These are phyloP conservation scores for Gymnocypris eckloni DNA, from an alignment of 2,797 vertebrate genomes.

Conservation along the genomic window DNA sequence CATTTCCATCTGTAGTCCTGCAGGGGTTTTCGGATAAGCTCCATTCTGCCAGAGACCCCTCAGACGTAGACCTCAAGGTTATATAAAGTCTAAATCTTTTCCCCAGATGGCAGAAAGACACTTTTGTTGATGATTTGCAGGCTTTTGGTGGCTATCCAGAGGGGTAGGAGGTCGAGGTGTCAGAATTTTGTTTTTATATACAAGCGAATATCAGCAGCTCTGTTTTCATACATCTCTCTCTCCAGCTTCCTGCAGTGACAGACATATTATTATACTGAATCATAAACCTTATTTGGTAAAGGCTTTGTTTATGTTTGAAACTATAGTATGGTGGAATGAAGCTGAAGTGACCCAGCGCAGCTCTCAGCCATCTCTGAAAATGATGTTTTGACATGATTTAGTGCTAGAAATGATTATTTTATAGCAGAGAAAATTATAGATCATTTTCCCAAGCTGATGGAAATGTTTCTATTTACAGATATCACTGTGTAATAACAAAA, in stretches of 20 bases:
- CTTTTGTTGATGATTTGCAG: not conserved
- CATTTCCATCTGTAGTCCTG: slow-evolving; percentile 76
- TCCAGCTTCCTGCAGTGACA: slow-evolving; percentile 77
- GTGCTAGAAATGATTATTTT: slow-evolving; percentile 15
- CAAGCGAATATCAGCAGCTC: not conserved
- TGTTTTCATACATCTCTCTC: slow-evolving; percentile 32
- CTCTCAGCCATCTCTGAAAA: slow-evolving; percentile 29
- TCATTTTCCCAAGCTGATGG: slow-evolving; percentile 34
- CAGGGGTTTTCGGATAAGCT: slow-evolving; percentile 70
- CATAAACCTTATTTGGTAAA: slow-evolving; percentile 75
- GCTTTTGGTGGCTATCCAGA: slow-evolving; percentile 11
- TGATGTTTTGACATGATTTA: slow-evolving; percentile 19
- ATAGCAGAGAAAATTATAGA: slow-evolving; percentile 16
- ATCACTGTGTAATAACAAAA: slow-evolving; percentile 6
- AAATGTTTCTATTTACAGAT: slow-evolving; percentile 28
- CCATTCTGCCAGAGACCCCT: slow-evolving; percentile 69
- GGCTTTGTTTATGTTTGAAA: slow-evolving; percentile 75
- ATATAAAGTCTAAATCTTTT: slow-evolving; percentile 28
- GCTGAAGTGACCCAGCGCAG: slow-evolving; percentile 63
- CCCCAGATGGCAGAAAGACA: slow-evolving; percentile 49
- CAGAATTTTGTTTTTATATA: slow-evolving; percentile 18
- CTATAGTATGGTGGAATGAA: slow-evolving; percentile 65
- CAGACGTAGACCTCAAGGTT: slow-evolving; percentile 68
- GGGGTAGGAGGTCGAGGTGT: slow-evolving; percentile 31
- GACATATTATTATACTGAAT: slow-evolving; percentile 69